Conservation (phyloP, 2,888 invertebrate species). For the Pomacea canaliculata region DNA sequence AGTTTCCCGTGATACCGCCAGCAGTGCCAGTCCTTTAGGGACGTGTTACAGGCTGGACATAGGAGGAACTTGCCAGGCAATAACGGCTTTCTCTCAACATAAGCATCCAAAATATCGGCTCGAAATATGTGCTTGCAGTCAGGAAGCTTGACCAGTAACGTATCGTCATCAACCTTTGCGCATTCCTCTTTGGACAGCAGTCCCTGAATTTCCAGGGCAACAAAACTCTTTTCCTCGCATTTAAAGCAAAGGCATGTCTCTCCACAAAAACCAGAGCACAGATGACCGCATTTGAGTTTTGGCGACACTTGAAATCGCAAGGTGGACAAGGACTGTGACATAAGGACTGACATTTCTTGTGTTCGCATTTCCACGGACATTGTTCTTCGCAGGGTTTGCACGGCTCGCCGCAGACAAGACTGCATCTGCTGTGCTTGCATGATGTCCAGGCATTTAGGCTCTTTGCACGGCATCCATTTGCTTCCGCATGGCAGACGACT, state of each 20-base stretch:
- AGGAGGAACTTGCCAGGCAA: constrained; percentile 9
- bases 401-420: constrained; percentile 14
- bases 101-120: constrained; percentile 21
- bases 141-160: constrained; percentile 21
- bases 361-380: constrained; percentile 19
- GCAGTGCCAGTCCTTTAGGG: constrained; percentile 21
- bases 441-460: neutral
- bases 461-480: constrained; percentile 25
- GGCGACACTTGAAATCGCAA: constrained; percentile 11
- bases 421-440: constrained; percentile 22
- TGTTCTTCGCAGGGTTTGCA: constrained; percentile 24
- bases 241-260: constrained; percentile 30
- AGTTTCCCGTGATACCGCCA: constrained; percentile 20
- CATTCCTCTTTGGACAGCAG: constrained; percentile 32
- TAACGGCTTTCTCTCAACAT: constrained; percentile 7
- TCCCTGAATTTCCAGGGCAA: constrained; percentile 39
- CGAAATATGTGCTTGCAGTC: constrained; percentile 28
- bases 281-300: constrained; percentile 10
- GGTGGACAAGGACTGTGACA: constrained; percentile 23
- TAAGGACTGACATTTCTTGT: constrained; percentile 11
- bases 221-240: constrained; percentile 39
- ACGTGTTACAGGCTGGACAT: constrained; percentile 29
- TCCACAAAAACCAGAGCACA: constrained; percentile 31
- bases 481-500: constrained; percentile 23
- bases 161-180: neutral